Evolutionary conservation across 2,888 invertebrate genomes (phyloP).

Genomic region (Pogonocherus hispidulus): DNA sequence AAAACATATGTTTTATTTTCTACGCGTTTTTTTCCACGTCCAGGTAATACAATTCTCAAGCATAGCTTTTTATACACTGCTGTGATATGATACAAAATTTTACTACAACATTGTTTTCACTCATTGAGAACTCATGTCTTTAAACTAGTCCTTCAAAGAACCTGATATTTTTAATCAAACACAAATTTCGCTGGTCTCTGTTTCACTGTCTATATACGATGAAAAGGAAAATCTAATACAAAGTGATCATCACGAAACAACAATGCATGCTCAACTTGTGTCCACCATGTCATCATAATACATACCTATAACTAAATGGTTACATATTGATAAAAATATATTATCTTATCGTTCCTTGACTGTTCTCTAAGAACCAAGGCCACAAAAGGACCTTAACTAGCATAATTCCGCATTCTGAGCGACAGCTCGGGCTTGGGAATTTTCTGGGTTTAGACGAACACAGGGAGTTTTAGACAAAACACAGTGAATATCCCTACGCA

Average conservation of each 20-base stretch:
- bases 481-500: slow-evolving; percentile 74
- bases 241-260: slow-evolving; percentile 38
- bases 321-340: slow-evolving; percentile 35
- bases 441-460: slow-evolving; percentile 84
- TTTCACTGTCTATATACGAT: slow-evolving; percentile 13
- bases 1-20: too few relatives aligned
- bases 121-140: too few relatives aligned
- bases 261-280: slow-evolving; percentile 68
- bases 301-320: slow-evolving; percentile 66
- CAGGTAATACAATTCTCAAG: too few relatives aligned
- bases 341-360: slow-evolving; percentile 18
- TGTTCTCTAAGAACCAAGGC: slow-evolving; percentile 15
- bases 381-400: slow-evolving; percentile 38
- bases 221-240: slow-evolving; percentile 16
- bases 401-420: slow-evolving; percentile 55
- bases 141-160: too few relatives aligned
- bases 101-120: too few relatives aligned
- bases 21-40: too few relatives aligned
- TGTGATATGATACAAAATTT: too few relatives aligned
- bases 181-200: slow-evolving; percentile 33
- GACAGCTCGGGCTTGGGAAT: slow-evolving; percentile 69
- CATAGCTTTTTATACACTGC: too few relatives aligned
- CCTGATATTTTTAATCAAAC: too few relatives aligned
- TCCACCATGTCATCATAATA: slow-evolving; percentile 67
- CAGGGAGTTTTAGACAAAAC: slow-evolving; percentile 86